Percentiles rank a stretch among this genome's conserved stretches.
phyloP scores from a whole-genome alignment of 2,888 invertebrate species.

The Dryocosmus kuriphilus region DNA sequence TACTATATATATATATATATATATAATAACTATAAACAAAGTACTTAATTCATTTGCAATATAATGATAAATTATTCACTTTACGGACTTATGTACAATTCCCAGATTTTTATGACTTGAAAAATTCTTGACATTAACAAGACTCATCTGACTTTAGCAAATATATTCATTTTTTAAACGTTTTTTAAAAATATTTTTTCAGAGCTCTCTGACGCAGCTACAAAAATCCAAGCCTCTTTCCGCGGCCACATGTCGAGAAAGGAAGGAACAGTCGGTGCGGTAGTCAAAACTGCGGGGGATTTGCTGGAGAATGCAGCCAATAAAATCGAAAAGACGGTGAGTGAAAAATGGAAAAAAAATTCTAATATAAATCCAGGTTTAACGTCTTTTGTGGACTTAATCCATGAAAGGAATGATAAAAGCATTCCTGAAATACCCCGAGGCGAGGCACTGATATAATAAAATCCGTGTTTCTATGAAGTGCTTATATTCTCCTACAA shows the following conservation, averaged over 20 bases:
- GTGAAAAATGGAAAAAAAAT: slow-evolving; percentile 46
- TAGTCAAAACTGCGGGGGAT: slow-evolving; percentile 70
- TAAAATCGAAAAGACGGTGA: slow-evolving; percentile 74
- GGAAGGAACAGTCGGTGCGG: slow-evolving; percentile 76
- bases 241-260: slow-evolving; percentile 93
- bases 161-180: too few species aligned
- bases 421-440: not conserved
- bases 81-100: too few species aligned
- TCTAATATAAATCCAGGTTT: not conserved
- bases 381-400: not conserved
- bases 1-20: too few species aligned
- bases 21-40: too few species aligned
- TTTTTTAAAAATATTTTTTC: too few species aligned
- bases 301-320: slow-evolving; percentile 68
- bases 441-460: too few species aligned
- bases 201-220: slow-evolving; percentile 91
- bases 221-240: slow-evolving; percentile 95
- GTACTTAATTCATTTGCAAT: too few species aligned
- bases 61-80: too few species aligned
- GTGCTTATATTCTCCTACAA: not conserved
- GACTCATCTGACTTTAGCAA: too few species aligned
- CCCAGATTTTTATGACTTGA: too few species aligned
- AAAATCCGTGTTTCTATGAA: not conserved
- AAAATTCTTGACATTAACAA: too few species aligned
- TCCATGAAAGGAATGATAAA: not conserved